phyloP scores from a whole-genome alignment of 2,797 vertebrate species.

The Miichthys miiuy region DNA sequence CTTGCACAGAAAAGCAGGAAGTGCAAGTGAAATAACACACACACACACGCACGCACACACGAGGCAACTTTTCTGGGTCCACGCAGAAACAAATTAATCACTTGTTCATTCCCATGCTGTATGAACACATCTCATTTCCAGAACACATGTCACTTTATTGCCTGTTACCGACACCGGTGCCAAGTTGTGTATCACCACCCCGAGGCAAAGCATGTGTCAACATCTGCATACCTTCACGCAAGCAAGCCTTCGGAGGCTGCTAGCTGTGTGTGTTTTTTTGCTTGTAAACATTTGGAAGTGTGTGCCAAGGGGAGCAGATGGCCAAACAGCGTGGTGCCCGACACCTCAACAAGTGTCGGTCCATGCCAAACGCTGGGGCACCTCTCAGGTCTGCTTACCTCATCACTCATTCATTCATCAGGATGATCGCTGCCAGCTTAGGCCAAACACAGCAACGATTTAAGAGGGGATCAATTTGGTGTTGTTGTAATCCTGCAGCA shows the following conservation, averaged over 20 bases:
- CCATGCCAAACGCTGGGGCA: conserved; percentile 49
- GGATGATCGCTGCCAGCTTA: conserved; percentile 28
- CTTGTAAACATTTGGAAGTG: conserved; percentile 72
- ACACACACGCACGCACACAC: not conserved
- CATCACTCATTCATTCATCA: conserved; percentile 54
- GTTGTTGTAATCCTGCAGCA: conserved; percentile 21
- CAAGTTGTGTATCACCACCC: conserved; percentile 62
- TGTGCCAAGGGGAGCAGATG: conserved; percentile 66
- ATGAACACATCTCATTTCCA: conserved; percentile 32
- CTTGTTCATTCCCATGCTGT: conserved; percentile 32
- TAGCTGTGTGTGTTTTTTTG: conserved; percentile 62
- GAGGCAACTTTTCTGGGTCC: not conserved
- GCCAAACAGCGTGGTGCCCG: conserved; percentile 62
- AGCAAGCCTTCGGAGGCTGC: conserved; percentile 48
- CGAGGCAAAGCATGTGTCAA: conserved; percentile 67
- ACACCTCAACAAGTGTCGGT: conserved; percentile 59
- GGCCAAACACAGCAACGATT: conserved; percentile 7
- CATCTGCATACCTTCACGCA: conserved; percentile 73
- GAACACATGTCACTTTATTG: conserved; percentile 66
- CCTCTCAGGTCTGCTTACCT: conserved; percentile 63
- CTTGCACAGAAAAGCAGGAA: conserved; percentile 15
- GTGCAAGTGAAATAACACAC: conserved; percentile 10
- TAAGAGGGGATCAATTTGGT: conserved; percentile 11
- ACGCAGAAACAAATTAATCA: conserved; percentile 20
- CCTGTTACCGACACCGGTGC: conserved; percentile 43